Evolutionary conservation across 1,140 invertebrate species (phyloP), one percentile per base, ranked within the genome.

Genomic region (Druon quercuslanigerum): DNA sequence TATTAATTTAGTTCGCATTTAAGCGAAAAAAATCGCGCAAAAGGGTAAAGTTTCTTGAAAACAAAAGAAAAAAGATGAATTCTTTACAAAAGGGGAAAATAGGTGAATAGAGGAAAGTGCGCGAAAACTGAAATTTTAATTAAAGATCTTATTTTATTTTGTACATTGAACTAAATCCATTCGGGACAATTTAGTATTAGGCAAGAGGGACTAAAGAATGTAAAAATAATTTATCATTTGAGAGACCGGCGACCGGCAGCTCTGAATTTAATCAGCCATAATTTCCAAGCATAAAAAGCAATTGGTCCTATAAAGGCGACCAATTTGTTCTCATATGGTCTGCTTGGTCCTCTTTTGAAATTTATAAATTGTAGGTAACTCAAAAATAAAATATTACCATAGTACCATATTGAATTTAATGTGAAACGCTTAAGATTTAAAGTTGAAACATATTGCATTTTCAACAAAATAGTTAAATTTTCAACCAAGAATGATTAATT

Each of bases 271-370:
- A 40, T 66, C 13, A 40, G 25, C 3, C 60, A 66, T 33, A 40
- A 66, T 66, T 66, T 66, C 14, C 25, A 66, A 66, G 33, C 25
- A 66, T 66, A 33, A 66, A 66, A 40, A 40, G 60, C 60, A 66
- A 66, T 40, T 66, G 60, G n/a, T 9, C 40, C 60, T 66, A 40
- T 16, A 66, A 66, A 66, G 20, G 60, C 16, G 60, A 66, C 33
- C 60, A 66, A 66, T 33, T 66, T 66, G 5, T 40, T 66, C 13
- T 66, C 33, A 40, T 16, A 66, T 25, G 40, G 40, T 9, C 6
- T 46, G 40, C 0, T 9, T 46, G 40, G 11, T 46, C 40, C 40
- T 46, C 40, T 46, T 46, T 46, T 46, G 40, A 46, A 46, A 46
- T 46, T 46, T 46, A 46, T 46, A 46, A 46, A 66, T 66, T 66